These are phyloP conservation scores for Actinemys pallida DNA, from an alignment of 2,113 vertebrate species.

Conservation along the genomic window DNA sequence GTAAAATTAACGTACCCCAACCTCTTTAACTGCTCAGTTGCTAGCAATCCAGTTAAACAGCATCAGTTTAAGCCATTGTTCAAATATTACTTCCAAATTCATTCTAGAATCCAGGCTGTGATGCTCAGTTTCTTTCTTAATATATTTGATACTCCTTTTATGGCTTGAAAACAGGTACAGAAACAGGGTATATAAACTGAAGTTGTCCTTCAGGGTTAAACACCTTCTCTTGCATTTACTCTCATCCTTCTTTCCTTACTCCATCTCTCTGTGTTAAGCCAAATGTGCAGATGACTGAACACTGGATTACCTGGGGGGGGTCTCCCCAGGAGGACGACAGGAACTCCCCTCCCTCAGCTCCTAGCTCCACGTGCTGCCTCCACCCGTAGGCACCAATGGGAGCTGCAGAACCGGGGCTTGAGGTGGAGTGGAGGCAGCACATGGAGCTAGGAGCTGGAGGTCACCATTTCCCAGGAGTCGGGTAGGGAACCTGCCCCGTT, in stretches of 20 bases:
- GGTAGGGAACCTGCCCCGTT: too few species aligned
- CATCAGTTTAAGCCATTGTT: not conserved
- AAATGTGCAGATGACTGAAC: not conserved
- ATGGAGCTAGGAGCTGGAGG: too few species aligned
- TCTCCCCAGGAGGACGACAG: too few species aligned
- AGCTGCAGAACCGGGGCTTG: too few species aligned
- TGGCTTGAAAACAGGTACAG: not conserved
- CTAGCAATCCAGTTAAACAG: not conserved
- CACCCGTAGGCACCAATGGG: too few species aligned
- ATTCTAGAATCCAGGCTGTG: not conserved
- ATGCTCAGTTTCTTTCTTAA: not conserved
- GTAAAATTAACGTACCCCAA: not conserved
- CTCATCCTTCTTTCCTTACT: not conserved
- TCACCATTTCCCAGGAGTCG: too few species aligned
- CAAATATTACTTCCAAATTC: not conserved
- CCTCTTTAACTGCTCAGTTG: not conserved
- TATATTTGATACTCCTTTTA: not conserved
- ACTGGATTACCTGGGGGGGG: not conserved
- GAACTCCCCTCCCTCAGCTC: too few species aligned
- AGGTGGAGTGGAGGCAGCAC: too few species aligned
- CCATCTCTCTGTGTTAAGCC: not conserved
- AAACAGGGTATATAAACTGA: not conserved
- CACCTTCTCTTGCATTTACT: not conserved
- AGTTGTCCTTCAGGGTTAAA: not conserved
- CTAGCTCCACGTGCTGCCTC: too few species aligned